Evolutionary conservation across 1,140 invertebrate genomes (phyloP).

Genomic region (Drosophila sp.): DNA sequence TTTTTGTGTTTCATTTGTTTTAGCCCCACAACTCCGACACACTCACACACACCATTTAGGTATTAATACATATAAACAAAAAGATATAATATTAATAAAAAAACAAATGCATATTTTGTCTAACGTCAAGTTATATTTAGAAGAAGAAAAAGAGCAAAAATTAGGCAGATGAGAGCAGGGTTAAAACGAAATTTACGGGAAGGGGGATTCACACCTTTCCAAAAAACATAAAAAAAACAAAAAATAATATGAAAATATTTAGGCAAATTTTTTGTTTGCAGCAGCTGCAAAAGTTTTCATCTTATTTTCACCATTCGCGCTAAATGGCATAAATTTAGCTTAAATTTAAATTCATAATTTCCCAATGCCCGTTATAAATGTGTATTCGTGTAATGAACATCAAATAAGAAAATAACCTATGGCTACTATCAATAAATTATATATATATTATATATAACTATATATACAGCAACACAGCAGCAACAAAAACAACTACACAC

Average conservation of each 20-base stretch:
- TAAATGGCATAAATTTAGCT: constrained; percentile 43
- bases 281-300: constrained; percentile 43
- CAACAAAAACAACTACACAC: constrained; percentile 30
- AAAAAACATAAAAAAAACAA: constrained; percentile 19
- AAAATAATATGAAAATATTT: constrained; percentile 40
- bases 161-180: constrained; percentile 34
- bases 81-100: constrained; percentile 32
- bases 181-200: constrained; percentile 47
- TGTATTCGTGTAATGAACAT: constrained; percentile 62
- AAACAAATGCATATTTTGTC: constrained; percentile 67
- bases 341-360: constrained; percentile 53
- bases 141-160: constrained; percentile 38
- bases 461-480: constrained; percentile 31
- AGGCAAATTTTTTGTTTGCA: constrained; percentile 63
- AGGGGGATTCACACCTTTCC: constrained; percentile 29
- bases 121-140: constrained; percentile 75
- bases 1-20: constrained; percentile 64
- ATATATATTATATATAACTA: constrained; percentile 33
- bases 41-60: constrained; percentile 43
- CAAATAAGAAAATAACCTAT: constrained; percentile 26
- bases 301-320: constrained; percentile 37
- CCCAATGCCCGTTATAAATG: constrained; percentile 57
- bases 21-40: constrained; percentile 8
- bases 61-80: constrained; percentile 50
- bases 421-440: constrained; percentile 51